Evolutionary conservation across 1,140 invertebrate genomes (phyloP).

Genomic region (Ceratina australensis): DNA sequence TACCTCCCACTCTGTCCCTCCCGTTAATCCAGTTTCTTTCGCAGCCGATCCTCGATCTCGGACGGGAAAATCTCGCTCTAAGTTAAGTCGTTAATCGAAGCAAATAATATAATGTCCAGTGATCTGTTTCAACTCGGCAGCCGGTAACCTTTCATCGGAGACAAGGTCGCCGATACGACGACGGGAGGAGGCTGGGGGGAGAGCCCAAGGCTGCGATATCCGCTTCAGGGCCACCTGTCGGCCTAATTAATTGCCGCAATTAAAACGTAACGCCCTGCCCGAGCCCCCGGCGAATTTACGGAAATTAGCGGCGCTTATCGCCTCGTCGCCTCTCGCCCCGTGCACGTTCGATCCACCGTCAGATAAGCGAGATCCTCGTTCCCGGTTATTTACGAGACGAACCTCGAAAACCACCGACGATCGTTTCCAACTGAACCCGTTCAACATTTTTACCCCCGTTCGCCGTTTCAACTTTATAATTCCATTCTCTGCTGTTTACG

Average conservation of each 20-base stretch:
- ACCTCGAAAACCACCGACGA: background rate
- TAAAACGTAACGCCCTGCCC: constrained; percentile 41
- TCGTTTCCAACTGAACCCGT: too few relatives aligned
- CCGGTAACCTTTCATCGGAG: constrained; percentile 1
- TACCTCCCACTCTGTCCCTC: background rate
- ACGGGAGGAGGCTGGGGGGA: background rate
- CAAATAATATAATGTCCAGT: background rate
- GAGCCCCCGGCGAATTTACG: constrained; percentile 43
- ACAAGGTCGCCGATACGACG: constrained; percentile 18
- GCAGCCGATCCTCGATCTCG: constrained; percentile 22
- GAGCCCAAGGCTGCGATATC: constrained; percentile 25
- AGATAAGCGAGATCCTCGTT: constrained; percentile 1
- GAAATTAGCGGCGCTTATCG: constrained; percentile 49
- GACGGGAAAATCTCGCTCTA: too few relatives aligned
- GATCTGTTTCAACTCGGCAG: background rate
- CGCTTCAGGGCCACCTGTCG: constrained; percentile 2
- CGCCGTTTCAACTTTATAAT: too few relatives aligned
- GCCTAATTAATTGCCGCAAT: constrained; percentile 47
- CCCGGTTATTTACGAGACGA: constrained; percentile 19
- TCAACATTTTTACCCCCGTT: too few relatives aligned
- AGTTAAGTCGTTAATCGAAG: background rate
- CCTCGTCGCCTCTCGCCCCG: background rate
- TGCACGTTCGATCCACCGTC: background rate
- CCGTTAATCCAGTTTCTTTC: constrained; percentile 25
- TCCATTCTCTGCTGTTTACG: too few relatives aligned